phyloP scores from a whole-genome alignment of 2,888 invertebrate genomes.

The Globia sparganii region DNA sequence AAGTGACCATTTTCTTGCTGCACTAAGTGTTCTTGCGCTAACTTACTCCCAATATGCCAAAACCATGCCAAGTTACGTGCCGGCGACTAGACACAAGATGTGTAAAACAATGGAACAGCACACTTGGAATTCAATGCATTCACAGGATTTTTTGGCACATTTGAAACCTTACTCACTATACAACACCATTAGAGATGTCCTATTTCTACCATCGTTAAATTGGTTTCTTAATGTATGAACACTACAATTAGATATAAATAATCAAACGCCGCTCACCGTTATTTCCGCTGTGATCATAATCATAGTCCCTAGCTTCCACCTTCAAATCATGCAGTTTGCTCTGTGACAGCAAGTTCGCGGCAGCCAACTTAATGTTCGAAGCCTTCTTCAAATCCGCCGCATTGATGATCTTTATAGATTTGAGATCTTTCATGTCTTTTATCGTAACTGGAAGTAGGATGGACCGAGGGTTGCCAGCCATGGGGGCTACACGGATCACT shows the following conservation, averaged over 20 bases:
- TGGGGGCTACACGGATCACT: constrained; percentile 86
- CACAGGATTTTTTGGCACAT: background rate
- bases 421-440: constrained; percentile 93
- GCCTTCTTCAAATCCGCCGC: constrained; percentile 90
- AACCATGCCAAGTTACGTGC: too few relatives aligned
- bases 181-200: background rate
- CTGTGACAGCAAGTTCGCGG: constrained; percentile 87
- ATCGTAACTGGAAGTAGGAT: constrained; percentile 93
- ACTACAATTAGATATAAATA: background rate
- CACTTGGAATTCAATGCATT: background rate
- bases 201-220: background rate
- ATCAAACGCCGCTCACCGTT: constrained; percentile 78
- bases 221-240: background rate
- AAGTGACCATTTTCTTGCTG: too few relatives aligned
- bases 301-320: constrained; percentile 82
- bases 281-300: constrained; percentile 82
- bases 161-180: background rate
- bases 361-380: constrained; percentile 89
- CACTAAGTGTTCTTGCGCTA: too few relatives aligned
- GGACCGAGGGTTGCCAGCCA: constrained; percentile 91
- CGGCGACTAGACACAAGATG: background rate
- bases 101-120: background rate
- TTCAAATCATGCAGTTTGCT: constrained; percentile 85
- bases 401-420: constrained; percentile 93
- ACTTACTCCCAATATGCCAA: too few relatives aligned